A percentile compares a stretch with the other conserved stretches of the same genome.
Evolutionary conservation across 2,888 invertebrate genomes (phyloP).

Genomic region (Calliphora vomitoria): DNA sequence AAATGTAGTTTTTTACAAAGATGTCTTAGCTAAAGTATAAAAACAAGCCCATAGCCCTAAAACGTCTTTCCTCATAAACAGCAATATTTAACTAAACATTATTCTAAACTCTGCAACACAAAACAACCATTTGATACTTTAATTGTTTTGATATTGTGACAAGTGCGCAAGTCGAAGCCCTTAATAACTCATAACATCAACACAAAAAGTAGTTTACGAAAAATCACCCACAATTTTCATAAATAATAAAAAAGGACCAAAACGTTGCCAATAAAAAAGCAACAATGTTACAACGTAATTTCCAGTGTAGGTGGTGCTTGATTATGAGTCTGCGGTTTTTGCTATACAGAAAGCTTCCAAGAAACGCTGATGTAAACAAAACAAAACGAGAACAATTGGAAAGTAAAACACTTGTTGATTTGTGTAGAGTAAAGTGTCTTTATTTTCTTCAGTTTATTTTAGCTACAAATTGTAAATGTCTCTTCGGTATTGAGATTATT

Average conservation of each 20-base stretch:
- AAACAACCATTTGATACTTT: neutral
- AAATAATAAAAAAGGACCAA: constrained; percentile 61
- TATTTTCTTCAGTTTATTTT: constrained; percentile 47
- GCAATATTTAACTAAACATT: neutral
- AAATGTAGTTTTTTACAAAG: no score
- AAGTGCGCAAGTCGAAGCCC: constrained; percentile 66
- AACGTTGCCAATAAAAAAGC: constrained; percentile 71
- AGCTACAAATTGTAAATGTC: constrained; percentile 6
- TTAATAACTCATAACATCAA: constrained; percentile 55
- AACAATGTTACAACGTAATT: constrained; percentile 61
- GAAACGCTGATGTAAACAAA: constrained; percentile 55
- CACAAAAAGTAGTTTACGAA: constrained; percentile 25
- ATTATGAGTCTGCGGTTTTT: constrained; percentile 73
- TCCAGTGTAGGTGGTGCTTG: constrained; percentile 76
- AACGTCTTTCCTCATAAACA: neutral
- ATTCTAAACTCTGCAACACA: constrained; percentile 28
- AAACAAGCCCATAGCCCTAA: neutral
- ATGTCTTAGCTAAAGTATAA: no score
- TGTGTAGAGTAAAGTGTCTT: constrained; percentile 16
- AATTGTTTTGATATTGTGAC: constrained; percentile 14
- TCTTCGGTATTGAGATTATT: neutral
- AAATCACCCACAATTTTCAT: constrained; percentile 70
- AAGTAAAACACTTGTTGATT: constrained; percentile 69
- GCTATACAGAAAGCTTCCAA: constrained; percentile 48
- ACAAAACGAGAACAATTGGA: constrained; percentile 31